These are phyloP conservation scores for Ophion slaviceki DNA, from an alignment of 2,888 invertebrate species.

Conservation along the genomic window DNA sequence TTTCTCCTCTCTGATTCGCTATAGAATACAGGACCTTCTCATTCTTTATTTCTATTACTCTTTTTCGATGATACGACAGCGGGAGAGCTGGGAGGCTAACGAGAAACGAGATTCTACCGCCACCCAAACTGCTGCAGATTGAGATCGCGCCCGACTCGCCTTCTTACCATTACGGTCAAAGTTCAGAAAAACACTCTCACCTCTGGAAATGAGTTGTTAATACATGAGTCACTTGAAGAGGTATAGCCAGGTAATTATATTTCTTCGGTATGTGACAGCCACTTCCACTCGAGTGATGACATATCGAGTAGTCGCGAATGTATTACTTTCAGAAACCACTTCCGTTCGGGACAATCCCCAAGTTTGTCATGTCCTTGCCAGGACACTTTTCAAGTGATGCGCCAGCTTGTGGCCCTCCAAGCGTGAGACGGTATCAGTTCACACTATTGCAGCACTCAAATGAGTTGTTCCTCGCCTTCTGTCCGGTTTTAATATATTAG, in stretches of 20 bases:
- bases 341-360: background rate
- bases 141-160: conserved; percentile 44
- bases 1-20: conserved; percentile 63
- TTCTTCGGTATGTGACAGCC: background rate
- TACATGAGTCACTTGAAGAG: conserved; percentile 13
- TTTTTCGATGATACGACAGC: conserved; percentile 70
- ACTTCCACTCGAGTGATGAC: background rate
- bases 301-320: background rate
- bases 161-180: conserved; percentile 57
- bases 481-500: conserved; percentile 77
- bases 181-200: conserved; percentile 57
- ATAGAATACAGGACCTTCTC: conserved; percentile 41
- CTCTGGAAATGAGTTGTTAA: conserved; percentile 24
- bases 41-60: conserved; percentile 53
- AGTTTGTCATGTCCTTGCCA: no score
- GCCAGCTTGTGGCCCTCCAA: background rate
- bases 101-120: conserved; percentile 79
- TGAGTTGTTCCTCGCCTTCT: conserved; percentile 23
- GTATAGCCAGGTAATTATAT: background rate
- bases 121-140: conserved; percentile 76
- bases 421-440: background rate
- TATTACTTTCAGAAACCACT: background rate
- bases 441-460: conserved; percentile 18
- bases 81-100: conserved; percentile 73
- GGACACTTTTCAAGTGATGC: background rate